Evolutionary conservation across 2,888 invertebrate genomes (phyloP), one percentile per base, ranked within the genome.

Genomic region (Spilarctia lutea): DNA sequence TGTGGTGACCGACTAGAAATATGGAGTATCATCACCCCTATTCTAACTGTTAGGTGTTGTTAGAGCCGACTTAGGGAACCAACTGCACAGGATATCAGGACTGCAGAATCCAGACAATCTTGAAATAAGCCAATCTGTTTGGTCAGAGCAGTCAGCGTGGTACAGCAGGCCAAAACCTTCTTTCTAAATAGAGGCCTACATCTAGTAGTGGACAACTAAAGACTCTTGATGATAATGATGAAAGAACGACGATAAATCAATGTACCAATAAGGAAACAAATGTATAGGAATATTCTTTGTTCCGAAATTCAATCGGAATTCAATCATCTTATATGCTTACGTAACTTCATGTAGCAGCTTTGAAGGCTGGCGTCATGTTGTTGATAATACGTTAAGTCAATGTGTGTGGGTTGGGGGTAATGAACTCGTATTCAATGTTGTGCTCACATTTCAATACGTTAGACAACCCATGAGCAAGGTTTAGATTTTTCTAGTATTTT

Each of bases 401-500:
- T 65, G 65, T 45, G 45, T 52, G 71, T 72, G 65, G 71, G 71
- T 30, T n/a, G 65, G 48, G 71, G 65, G 60, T 33, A 65, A 65
- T 52, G 71, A 72, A 72, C 71, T 72, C 18, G 4, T 65, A 48
- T 13, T 39, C 24, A 35, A 66, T 35, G 30, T 48, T 56, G 24
- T 39, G 63, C 30, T 27, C 30, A 63, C 27, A 71, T 71, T 42
- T 71, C 27, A 30, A 63, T 42, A 69, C 10, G 24, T 35, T 56
- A 33, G 24, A 35, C 33, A 35, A 39, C 39, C 39, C 35, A 66
- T 24, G 33, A 24, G n/a, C 52, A 56, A 56, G 52, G 8, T 56
- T 7, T 52, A 24, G n/a, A 56, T 52, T 48, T 48, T 48, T 20
- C 20, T 48, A 16, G 48, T 52, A 52, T 52, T 10, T 52, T 52